Base-by-base conservation (phyloP, 2,888 invertebrate genomes). In the Graphium colonna region DNA sequence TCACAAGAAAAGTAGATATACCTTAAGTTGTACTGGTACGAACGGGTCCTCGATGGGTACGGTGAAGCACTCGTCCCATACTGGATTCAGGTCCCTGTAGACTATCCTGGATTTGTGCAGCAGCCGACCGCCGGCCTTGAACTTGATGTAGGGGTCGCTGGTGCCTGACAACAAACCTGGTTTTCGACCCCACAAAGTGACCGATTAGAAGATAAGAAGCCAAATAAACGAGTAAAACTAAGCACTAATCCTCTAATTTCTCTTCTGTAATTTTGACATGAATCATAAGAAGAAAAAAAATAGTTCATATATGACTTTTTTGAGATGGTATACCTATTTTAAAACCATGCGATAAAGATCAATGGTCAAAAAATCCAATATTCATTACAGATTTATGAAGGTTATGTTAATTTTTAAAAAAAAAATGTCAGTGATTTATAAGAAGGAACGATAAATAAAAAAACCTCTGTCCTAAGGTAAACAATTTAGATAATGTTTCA, bases 71-170 rank as follows among this genome's bases (percentile, higher is more conserved):
- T 99, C 99, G 75, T 99, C 98, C 99, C 99, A 99, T n/a, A 95
- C 92, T 0, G 99, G 99, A 87, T 98, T 98, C 57, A 99, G 91
- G 79, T 97, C 98, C 68, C 98, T 93, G 81, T 96, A 96, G 56
- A 99, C 95, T 52, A 96, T 99, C 75, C 95, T 94, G 64, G 97
- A 98, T 90, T 98, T 98, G 89, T 98, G 96, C 63, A 98, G 91
- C 63, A 97, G 90, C 58, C 96, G 92, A 31, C 96, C 96, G 9
- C 94, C 95, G 60, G 94, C 91, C 86, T 98, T 98, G 88, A 98
- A 97, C 91, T 98, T 98, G 52, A 98, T 97, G 88, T 98, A 98
- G 16, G 98, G 98, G 90, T 98, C 98, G 82, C 98, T 98, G 58
- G 97, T 95, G 65, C 98, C 98, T 97, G 90, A 78, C 80, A 91